phyloP scores from a whole-genome alignment of 2,888 invertebrate species.

The Tipula unca region DNA sequence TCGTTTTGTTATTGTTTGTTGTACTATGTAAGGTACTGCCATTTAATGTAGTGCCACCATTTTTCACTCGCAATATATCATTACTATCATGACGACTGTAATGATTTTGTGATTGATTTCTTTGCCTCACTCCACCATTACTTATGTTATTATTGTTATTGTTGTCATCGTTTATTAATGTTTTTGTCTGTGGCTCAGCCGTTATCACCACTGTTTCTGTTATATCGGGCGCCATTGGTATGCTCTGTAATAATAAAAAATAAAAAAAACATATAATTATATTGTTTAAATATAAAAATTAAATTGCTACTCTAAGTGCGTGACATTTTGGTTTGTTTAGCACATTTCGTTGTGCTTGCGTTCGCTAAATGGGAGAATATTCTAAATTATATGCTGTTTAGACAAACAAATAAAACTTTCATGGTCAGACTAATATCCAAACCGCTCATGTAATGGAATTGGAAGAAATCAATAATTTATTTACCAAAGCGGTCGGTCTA shows the following conservation, averaged over 20 bases:
- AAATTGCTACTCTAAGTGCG: background rate
- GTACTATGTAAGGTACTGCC: slow-evolving; percentile 16
- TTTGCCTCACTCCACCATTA: background rate
- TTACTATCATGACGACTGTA: background rate
- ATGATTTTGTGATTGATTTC: background rate
- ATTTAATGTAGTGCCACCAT: background rate
- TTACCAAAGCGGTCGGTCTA: too few species aligned
- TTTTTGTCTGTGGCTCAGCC: background rate
- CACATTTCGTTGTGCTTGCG: too few species aligned
- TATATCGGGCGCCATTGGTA: slow-evolving; percentile 19
- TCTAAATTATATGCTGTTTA: too few species aligned
- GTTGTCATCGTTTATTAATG: background rate
- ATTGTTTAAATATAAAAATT: background rate
- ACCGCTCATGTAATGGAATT: too few species aligned
- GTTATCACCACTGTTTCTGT: slow-evolving; percentile 19
- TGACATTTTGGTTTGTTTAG: too few species aligned
- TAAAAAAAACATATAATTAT: background rate
- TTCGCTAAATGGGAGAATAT: too few species aligned
- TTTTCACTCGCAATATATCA: background rate
- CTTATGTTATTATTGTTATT: background rate
- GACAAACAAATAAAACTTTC: too few species aligned
- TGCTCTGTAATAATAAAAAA: background rate
- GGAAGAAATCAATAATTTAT: too few species aligned
- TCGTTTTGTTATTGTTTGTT: slow-evolving; percentile 26
- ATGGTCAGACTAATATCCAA: too few species aligned